Conservation (phyloP, 2,113 vertebrate species). For the Platysteira castanea region DNA sequence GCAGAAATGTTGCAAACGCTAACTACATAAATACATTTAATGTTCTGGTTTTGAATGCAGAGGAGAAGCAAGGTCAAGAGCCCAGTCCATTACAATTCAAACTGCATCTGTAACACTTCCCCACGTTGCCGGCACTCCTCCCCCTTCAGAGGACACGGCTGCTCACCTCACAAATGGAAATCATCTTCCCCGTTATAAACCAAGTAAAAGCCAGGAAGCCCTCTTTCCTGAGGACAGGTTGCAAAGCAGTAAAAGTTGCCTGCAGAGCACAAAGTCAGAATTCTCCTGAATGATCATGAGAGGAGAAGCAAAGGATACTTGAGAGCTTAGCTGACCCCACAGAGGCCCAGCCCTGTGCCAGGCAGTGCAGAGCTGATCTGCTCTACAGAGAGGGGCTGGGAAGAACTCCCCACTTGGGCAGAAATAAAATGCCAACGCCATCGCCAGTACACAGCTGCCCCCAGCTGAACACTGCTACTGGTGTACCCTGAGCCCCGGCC, state of each 20-base stretch:
- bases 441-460: neutral
- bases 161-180: neutral
- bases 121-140: neutral
- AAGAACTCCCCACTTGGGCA: neutral
- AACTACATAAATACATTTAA: neutral
- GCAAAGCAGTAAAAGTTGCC: neutral
- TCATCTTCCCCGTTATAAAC: neutral
- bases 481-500: neutral
- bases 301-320: neutral
- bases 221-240: neutral
- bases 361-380: neutral
- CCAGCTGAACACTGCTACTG: neutral
- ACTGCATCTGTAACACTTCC: neutral
- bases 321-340: accelerated
- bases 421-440: neutral
- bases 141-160: neutral
- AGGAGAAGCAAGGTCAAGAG: neutral
- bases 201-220: neutral
- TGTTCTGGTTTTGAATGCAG: neutral
- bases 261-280: neutral
- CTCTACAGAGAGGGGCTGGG: neutral
- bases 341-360: neutral
- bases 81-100: neutral
- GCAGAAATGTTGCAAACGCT: neutral
- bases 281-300: neutral